Evolutionary conservation across 2,113 vertebrate species (phyloP).

Genomic region (Etheostoma cragini): DNA sequence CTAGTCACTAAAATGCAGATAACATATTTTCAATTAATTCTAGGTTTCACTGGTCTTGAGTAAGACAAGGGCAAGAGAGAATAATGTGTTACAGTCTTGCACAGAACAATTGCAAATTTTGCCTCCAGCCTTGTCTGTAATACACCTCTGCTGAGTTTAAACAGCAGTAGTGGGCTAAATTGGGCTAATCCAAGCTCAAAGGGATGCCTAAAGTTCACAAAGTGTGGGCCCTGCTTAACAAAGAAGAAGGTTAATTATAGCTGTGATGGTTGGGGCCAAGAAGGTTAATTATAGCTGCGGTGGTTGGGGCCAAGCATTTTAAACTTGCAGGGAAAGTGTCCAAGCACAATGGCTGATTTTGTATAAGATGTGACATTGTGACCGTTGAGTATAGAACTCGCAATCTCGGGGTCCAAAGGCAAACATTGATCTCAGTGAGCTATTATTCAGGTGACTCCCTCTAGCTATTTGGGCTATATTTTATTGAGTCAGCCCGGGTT

Average conservation of each 20-base stretch:
- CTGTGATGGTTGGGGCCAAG: conserved; percentile 1
- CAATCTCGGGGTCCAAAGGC: too few species aligned
- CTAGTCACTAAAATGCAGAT: conserved; percentile 59
- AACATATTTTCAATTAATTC: conserved; percentile 61
- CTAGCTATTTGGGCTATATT: too few species aligned
- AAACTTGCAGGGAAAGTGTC: too few species aligned
- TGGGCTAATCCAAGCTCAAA: conserved; percentile 79
- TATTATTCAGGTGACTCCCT: too few species aligned
- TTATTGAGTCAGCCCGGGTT: too few species aligned
- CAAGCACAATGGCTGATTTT: too few species aligned
- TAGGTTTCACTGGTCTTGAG: conserved; percentile 45
- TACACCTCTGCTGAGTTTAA: conserved; percentile 72
- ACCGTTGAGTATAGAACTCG: too few species aligned
- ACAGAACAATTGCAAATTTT: conserved; percentile 69
- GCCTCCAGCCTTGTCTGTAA: conserved; percentile 65
- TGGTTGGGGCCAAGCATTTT: too few species aligned
- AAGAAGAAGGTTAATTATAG: conserved; percentile 79
- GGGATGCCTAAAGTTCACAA: conserved; percentile 78
- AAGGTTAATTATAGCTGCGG: conserved; percentile 74
- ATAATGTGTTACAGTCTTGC: conserved; percentile 63
- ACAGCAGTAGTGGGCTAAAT: conserved; percentile 73
- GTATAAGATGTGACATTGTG: too few species aligned
- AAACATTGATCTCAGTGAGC: too few species aligned
- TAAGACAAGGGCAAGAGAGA: conserved; percentile 38
- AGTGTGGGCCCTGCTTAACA: conserved; percentile 73